A percentile compares a stretch with the other conserved stretches of the same genome.
These are phyloP conservation scores for Adineta ricciae DNA, from an alignment of 2,888 invertebrate species.

Conservation along the genomic window DNA sequence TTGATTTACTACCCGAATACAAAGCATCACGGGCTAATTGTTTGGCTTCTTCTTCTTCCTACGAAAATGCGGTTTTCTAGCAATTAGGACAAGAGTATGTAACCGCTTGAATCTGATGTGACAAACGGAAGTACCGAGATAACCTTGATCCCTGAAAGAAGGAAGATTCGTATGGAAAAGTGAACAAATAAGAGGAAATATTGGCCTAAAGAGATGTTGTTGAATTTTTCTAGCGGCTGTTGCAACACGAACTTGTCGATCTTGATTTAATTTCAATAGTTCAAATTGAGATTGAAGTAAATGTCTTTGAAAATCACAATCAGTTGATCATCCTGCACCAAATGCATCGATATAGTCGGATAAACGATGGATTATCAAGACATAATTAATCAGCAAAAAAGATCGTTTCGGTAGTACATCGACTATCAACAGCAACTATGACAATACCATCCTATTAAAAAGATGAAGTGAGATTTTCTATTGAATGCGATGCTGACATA, in stretches of 20 bases:
- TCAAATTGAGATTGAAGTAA: slow-evolving; percentile 86
- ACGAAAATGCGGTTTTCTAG: not conserved
- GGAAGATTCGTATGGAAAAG: not conserved
- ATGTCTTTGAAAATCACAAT: slow-evolving; percentile 84
- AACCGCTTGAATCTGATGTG: slow-evolving; percentile 85
- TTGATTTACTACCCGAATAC: slow-evolving; percentile 88
- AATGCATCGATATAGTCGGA: slow-evolving; percentile 51
- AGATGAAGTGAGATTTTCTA: too few relatives aligned
- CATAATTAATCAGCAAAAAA: slow-evolving; percentile 95
- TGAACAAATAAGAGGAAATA: not conserved
- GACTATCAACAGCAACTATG: slow-evolving; percentile 90
- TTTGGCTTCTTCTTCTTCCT: slow-evolving; percentile 77
- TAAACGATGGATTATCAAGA: slow-evolving; percentile 70
- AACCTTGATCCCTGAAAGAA: slow-evolving; percentile 56
- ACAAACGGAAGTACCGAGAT: slow-evolving; percentile 89
- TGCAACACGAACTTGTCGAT: slow-evolving; percentile 74
- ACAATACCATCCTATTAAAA: slow-evolving; percentile 67
- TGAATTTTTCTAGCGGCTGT: slow-evolving; percentile 81
- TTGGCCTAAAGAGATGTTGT: slow-evolving; percentile 61
- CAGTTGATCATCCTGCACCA: slow-evolving; percentile 96
- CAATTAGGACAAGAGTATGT: slow-evolving; percentile 64
- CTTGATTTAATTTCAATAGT: slow-evolving; percentile 79
- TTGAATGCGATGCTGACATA: slow-evolving; percentile 52
- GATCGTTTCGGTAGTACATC: slow-evolving; percentile 86
- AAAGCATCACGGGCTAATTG: slow-evolving; percentile 81